A percentile compares a stretch with the other conserved stretches of the same genome.
Conservation (phyloP, 2,113 vertebrate species). For the Cromileptes altivelis region DNA sequence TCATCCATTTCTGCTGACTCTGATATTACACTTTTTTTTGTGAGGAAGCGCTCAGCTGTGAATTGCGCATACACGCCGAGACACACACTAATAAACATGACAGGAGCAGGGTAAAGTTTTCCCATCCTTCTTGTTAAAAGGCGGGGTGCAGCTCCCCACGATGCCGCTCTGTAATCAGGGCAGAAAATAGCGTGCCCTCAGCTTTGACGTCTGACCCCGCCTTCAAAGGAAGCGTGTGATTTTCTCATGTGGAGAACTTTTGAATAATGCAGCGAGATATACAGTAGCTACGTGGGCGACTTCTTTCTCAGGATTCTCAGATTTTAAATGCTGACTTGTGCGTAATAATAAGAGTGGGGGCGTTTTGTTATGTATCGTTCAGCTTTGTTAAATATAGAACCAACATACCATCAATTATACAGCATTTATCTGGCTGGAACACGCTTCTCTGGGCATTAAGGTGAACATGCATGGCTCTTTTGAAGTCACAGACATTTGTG, state of each 20-base stretch:
- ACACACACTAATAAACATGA: constrained; percentile 41
- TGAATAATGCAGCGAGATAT: constrained; percentile 1
- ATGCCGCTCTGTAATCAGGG: constrained; percentile 71
- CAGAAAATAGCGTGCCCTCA: constrained; percentile 58
- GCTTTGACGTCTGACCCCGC: constrained; percentile 54
- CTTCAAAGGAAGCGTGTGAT: constrained; percentile 41
- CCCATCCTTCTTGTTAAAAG: constrained; percentile 55
- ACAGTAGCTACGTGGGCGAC: background rate
- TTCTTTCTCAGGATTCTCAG: background rate
- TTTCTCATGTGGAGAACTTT: constrained; percentile 39
- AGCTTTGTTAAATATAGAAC: background rate
- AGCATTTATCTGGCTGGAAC: background rate
- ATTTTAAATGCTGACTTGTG: constrained; percentile 28
- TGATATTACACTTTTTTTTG: constrained; percentile 45
- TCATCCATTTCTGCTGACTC: constrained; percentile 48
- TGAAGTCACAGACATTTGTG: background rate
- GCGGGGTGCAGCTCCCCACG: constrained; percentile 30
- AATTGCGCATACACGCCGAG: constrained; percentile 14
- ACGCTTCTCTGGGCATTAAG: background rate
- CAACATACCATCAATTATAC: background rate
- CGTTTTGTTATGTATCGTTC: background rate
- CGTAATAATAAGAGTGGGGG: background rate
- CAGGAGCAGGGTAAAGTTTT: constrained; percentile 47
- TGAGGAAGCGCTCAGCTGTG: constrained; percentile 39
- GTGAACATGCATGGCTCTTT: background rate